Evolutionary conservation across 2,888 invertebrate genomes (phyloP).

Genomic region (Coelopa pilipes): DNA sequence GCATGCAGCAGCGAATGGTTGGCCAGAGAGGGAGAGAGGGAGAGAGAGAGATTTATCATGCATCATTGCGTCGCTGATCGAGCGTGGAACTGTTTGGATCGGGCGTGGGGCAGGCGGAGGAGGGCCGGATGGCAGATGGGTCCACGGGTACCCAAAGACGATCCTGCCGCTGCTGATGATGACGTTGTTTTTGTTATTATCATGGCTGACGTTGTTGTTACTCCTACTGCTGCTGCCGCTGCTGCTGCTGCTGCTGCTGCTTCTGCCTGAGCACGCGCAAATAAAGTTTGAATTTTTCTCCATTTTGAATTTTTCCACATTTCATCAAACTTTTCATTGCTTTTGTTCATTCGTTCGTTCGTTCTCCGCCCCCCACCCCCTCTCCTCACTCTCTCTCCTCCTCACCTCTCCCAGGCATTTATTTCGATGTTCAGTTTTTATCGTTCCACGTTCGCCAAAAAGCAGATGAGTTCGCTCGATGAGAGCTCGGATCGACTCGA

Average conservation of each 20-base stretch:
- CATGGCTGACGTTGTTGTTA: too few relatives aligned
- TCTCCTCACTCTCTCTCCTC: background rate
- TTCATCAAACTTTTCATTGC: too few relatives aligned
- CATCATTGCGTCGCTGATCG: slow-evolving; percentile 51
- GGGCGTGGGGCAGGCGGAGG: slow-evolving; percentile 35
- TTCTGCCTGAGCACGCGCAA: background rate
- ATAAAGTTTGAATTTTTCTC: too few relatives aligned
- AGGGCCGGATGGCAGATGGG: background rate
- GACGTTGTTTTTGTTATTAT: slow-evolving; percentile 1
- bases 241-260: background rate
- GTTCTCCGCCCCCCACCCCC: too few relatives aligned
- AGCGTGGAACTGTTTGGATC: slow-evolving; percentile 48
- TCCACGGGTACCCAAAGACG: background rate
- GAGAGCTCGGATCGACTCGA: background rate
- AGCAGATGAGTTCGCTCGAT: slow-evolving; percentile 15
- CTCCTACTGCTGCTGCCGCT: too few relatives aligned
- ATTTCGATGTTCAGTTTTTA: slow-evolving; percentile 4
- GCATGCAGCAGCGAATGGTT: background rate
- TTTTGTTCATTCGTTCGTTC: background rate
- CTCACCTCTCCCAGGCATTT: background rate
- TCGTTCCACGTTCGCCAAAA: slow-evolving; percentile 27
- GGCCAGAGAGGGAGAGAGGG: slow-evolving; percentile 2
- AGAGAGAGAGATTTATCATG: slow-evolving; percentile 40
- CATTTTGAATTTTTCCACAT: too few relatives aligned
- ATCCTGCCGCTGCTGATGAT: background rate